Conservation (phyloP, 2,113 vertebrate species). For the Panurus biarmicus region DNA sequence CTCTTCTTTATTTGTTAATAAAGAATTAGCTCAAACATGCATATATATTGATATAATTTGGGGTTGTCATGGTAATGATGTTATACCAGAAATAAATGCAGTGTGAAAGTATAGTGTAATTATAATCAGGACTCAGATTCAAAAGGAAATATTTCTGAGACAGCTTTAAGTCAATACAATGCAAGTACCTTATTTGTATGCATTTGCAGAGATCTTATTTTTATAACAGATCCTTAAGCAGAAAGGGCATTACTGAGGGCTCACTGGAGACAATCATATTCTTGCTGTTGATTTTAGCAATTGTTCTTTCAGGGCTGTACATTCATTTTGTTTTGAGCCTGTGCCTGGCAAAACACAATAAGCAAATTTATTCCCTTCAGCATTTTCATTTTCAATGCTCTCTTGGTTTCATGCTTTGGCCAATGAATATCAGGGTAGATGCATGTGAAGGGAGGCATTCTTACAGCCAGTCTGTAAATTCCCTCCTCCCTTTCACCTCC, state of each 20-base stretch:
- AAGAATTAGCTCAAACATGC: conserved; percentile 36
- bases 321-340: background rate
- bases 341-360: background rate
- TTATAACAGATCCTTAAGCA: background rate
- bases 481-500: background rate
- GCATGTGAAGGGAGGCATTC: background rate
- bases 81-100: conserved; percentile 43
- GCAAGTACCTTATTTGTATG: background rate
- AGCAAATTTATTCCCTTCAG: background rate
- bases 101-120: background rate
- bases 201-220: background rate
- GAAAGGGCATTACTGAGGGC: background rate
- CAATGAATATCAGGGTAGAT: background rate
- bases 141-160: conserved; percentile 20
- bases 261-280: background rate
- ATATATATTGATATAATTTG: conserved; percentile 30
- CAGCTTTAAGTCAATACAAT: background rate
- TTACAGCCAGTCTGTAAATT: background rate
- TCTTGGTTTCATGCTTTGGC: background rate
- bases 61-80: conserved; percentile 50
- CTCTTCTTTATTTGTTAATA: background rate
- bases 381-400: background rate
- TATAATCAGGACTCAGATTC: background rate
- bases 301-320: background rate
- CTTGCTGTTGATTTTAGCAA: background rate